Evolutionary conservation across 2,888 invertebrate species (phyloP), one percentile per base, ranked within the genome.

Genomic region (Melieria crassipennis): DNA sequence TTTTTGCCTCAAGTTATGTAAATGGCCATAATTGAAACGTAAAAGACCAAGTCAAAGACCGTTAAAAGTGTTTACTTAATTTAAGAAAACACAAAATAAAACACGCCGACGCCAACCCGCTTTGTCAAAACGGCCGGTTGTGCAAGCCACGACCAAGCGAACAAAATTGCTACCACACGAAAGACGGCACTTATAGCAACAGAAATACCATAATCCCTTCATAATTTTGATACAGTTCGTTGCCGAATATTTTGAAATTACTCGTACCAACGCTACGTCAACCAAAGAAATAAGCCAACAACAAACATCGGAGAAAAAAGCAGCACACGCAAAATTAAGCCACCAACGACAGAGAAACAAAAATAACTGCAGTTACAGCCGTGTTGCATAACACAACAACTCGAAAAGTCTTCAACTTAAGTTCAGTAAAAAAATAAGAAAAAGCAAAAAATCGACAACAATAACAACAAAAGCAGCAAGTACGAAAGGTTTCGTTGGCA

Each of bases 241-340:
- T 74, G 69, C 69, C 65, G 69, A 74, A 74, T 68, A 63, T 71
- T 65, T 65, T 50, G 62, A 71, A 71, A 71, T 65, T 58, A 16
- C 30, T 7, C 30, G 30, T 30, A 30, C 30, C 30, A 3, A 30
- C 30, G 30, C 30, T 30, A 30, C 30, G 30, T 30, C 30, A 30
- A 30, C 30, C 30, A 30, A 30, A 3, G 30, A 30, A 30, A 30
- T 30, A 30, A 30, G 30, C 30, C 30, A 30, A 30, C 30, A 30
- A 30, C 30, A 30, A 30, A 30, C 30, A 30, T 30, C 2, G 30
- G 30, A 30, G 30, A 30, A 30, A 30, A 30, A 30, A 30, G 30
- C 30, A 30, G 30, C 30, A 30, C 30, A 30, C 30, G 30, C 30
- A 30, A 30, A 30, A 30, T 30, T 30, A 30, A 30, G 30, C 30